Conservation (phyloP, 1,140 invertebrate species). For the Apis cerana region DNA sequence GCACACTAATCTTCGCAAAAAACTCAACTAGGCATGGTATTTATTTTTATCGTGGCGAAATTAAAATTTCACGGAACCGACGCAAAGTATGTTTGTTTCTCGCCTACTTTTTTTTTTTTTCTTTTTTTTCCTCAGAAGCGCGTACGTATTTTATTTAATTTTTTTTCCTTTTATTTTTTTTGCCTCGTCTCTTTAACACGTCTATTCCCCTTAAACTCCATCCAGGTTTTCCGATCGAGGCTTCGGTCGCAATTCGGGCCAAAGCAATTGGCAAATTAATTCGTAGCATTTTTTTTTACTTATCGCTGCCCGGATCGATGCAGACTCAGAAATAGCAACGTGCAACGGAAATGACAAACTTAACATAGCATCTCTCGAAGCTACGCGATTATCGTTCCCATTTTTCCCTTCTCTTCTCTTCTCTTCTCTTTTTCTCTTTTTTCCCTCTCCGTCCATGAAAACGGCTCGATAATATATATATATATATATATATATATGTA, state of each 20-base stretch:
- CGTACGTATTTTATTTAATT: not conserved
- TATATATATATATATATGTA: no score
- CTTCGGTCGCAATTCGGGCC: no score
- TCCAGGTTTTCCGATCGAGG: not conserved
- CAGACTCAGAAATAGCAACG: not conserved
- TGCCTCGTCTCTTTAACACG: not conserved
- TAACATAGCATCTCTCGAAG: not conserved
- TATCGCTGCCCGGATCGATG: not conserved
- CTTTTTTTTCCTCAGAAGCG: not conserved
- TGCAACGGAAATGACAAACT: not conserved
- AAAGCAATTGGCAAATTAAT: no score
- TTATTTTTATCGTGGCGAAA: not conserved
- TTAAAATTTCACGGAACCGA: not conserved
- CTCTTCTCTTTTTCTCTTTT: no score
- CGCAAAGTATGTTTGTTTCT: not conserved
- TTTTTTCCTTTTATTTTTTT: no score
- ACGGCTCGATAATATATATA: slow-evolving; percentile 55
- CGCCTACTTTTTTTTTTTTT: not conserved
- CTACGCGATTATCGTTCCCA: slow-evolving; percentile 1
- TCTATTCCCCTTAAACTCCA: no score
- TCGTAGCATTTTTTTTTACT: no score
- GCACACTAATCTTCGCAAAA: not conserved
- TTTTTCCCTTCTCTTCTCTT: no score
- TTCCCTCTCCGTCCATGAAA: not conserved
- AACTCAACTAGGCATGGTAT: not conserved